Conservation (phyloP, 2,888 invertebrate genomes). For the Tubulanus polymorphus region DNA sequence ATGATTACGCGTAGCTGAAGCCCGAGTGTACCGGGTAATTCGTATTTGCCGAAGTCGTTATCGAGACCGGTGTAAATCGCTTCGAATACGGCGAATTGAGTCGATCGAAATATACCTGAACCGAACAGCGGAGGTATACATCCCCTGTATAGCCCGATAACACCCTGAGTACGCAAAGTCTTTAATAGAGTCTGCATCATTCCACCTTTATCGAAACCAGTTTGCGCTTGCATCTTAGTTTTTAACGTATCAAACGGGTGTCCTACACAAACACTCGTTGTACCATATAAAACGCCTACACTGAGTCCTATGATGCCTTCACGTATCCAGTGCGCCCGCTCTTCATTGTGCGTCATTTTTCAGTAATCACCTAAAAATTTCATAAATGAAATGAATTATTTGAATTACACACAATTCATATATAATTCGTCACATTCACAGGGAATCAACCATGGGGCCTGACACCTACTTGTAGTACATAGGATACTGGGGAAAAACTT, state of each 20-base stretch:
- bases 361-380: too few species aligned
- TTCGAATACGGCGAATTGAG: constrained; percentile 52
- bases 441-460: too few species aligned
- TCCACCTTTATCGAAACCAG: constrained; percentile 41
- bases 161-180: constrained; percentile 39
- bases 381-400: too few species aligned
- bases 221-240: constrained; percentile 51
- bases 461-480: too few species aligned
- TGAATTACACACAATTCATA: too few species aligned
- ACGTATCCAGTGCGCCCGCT: constrained; percentile 43
- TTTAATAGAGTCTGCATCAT: constrained; percentile 43
- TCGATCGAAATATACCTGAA: constrained; percentile 46
- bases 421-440: too few species aligned
- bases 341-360: constrained; percentile 48
- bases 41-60: constrained; percentile 25
- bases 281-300: constrained; percentile 48
- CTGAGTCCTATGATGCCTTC: constrained; percentile 48
- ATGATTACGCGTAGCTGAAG: constrained; percentile 42
- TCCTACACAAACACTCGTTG: constrained; percentile 46
- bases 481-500: too few species aligned
- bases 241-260: constrained; percentile 51
- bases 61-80: constrained; percentile 41
- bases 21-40: constrained; percentile 34
- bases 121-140: constrained; percentile 50
- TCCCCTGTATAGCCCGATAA: constrained; percentile 48